These are phyloP conservation scores for Halocynthia aurantium DNA, from an alignment of 23 tunicate genomes.

Conservation along the genomic window DNA sequence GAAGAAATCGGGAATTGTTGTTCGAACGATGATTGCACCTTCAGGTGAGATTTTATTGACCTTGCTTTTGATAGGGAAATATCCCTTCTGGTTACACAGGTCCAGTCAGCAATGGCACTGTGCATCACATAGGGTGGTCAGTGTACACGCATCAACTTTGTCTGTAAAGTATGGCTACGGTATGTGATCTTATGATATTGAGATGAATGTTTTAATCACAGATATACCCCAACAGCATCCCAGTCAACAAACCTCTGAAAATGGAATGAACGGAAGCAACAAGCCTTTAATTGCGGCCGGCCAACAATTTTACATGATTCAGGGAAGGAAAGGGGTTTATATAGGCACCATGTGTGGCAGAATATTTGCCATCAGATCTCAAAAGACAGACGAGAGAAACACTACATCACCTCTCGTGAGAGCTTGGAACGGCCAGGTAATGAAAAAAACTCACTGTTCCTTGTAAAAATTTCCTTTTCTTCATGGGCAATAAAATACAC, in stretches of 20 bases:
- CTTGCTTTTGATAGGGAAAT: no score
- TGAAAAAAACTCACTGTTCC: neutral
- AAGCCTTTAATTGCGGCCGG: constrained; percentile 30
- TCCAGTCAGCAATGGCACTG: no score
- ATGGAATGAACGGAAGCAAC: neutral
- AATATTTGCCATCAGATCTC: constrained; percentile 54
- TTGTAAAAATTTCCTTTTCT: neutral
- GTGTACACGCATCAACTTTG: no score
- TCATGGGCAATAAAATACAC: neutral
- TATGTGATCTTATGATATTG: no score
- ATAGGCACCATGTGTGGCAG: constrained; percentile 65
- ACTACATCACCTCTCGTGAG: neutral
- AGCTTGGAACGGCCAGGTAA: constrained; percentile 29
- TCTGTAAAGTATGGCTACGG: no score
- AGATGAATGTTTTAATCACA: no score
- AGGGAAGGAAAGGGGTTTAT: constrained; percentile 66
- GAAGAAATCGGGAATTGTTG: constrained; percentile 12
- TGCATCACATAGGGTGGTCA: no score
- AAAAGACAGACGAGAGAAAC: neutral
- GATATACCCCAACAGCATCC: no score
- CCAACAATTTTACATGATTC: constrained; percentile 57
- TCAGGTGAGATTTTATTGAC: neutral
- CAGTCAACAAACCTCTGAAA: no score
- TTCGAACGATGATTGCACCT: constrained; percentile 1
- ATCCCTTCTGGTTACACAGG: no score